phyloP scores from a whole-genome alignment of 1,140 invertebrate genomes.

The Ericerus pela region DNA sequence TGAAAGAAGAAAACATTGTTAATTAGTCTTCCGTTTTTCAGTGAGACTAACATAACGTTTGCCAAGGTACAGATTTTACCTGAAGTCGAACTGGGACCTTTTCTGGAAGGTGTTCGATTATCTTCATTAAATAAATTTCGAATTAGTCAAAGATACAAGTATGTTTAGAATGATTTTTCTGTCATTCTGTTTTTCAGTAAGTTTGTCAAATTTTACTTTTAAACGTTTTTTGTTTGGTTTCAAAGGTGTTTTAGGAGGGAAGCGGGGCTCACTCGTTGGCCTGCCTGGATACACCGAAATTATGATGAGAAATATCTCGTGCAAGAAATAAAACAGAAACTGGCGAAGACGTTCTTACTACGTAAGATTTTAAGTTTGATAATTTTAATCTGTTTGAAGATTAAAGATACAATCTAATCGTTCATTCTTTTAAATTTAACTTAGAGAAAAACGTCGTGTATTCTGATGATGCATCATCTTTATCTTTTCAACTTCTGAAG shows the following conservation, averaged over 20 bases:
- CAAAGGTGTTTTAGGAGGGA: slow-evolving; percentile 29
- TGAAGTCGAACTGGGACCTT: slow-evolving; percentile 36
- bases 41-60: slow-evolving; percentile 18
- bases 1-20: background rate
- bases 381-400: no score
- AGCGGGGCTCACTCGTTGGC: slow-evolving; percentile 38
- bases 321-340: slow-evolving; percentile 31
- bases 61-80: slow-evolving; percentile 49
- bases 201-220: background rate
- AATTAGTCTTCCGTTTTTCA: slow-evolving; percentile 16
- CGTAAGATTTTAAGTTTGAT: no score
- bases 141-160: slow-evolving; percentile 12
- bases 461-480: background rate
- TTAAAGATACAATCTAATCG: no score
- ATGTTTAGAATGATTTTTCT: background rate
- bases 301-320: slow-evolving; percentile 45
- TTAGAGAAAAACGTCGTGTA: background rate
- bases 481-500: background rate
- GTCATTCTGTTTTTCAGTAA: background rate
- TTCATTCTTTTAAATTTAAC: no score
- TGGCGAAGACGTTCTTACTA: no score
- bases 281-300: slow-evolving; percentile 49
- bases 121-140: slow-evolving; percentile 18
- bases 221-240: background rate
- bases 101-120: slow-evolving; percentile 15